Evolutionary conservation across 2,888 invertebrate species (phyloP).

Genomic region (Pyralis farinalis): DNA sequence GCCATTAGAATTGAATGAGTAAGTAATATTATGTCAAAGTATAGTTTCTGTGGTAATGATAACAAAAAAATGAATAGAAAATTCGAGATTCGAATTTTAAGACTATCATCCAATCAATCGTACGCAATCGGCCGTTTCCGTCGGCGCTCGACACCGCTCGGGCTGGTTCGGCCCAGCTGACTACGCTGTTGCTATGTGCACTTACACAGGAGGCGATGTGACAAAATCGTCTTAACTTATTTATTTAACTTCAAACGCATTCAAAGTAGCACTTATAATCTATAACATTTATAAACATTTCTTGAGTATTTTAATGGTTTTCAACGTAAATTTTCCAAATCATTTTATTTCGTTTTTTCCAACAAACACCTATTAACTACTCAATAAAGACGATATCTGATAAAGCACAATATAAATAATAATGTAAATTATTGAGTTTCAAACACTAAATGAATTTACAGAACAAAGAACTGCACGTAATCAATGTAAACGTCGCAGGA

Average conservation of each 20-base stretch:
- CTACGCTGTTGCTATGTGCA: slow-evolving; percentile 75
- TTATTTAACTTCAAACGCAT: background rate
- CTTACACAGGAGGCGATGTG: slow-evolving; percentile 37
- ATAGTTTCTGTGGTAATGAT: too few species aligned
- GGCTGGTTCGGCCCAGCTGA: slow-evolving; percentile 67
- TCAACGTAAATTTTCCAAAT: too few species aligned
- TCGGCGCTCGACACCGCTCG: slow-evolving; percentile 45
- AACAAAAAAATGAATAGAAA: too few species aligned
- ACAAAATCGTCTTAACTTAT: slow-evolving; percentile 25
- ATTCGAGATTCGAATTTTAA: background rate
- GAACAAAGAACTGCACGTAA: slow-evolving; percentile 44
- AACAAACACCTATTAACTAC: background rate
- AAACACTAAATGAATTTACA: slow-evolving; percentile 1
- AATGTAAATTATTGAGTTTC: background rate
- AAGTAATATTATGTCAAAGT: too few species aligned
- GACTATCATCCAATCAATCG: slow-evolving; percentile 41
- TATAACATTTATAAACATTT: too few species aligned
- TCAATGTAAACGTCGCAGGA: slow-evolving; percentile 44
- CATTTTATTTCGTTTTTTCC: background rate
- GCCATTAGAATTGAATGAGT: too few species aligned
- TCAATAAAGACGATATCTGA: background rate
- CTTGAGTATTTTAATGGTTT: too few species aligned
- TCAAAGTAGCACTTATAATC: too few species aligned
- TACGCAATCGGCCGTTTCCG: slow-evolving; percentile 11
- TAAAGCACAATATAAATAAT: background rate